These are phyloP conservation scores for Drosophila cognata DNA, from an alignment of 2,888 invertebrate species.

Conservation along the genomic window DNA sequence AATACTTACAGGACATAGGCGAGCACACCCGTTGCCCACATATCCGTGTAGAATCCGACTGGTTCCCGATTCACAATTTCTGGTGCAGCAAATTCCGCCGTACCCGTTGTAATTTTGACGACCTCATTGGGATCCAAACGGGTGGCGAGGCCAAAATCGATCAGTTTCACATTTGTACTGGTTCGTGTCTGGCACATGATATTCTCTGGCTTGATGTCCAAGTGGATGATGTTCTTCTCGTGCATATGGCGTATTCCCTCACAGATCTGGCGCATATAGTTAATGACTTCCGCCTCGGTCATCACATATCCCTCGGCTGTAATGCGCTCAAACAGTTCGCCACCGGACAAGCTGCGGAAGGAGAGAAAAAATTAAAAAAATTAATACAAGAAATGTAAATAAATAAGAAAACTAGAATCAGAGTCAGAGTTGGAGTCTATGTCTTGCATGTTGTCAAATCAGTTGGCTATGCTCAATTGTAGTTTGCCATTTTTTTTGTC, in stretches of 20 bases:
- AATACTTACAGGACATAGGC: slow-evolving; percentile 96
- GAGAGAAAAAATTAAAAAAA: background rate
- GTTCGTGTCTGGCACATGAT: slow-evolving; percentile 99
- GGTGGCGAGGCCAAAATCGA: slow-evolving; percentile 99
- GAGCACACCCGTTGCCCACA: slow-evolving; percentile 99
- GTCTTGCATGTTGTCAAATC: background rate
- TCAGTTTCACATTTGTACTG: slow-evolving; percentile 98
- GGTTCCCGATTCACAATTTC: slow-evolving; percentile 99
- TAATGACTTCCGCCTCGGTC: slow-evolving; percentile 99
- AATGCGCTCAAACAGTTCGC: slow-evolving; percentile 99
- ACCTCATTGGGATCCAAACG: slow-evolving; percentile 99
- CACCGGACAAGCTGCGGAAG: slow-evolving; percentile 94
- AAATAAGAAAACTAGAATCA: background rate
- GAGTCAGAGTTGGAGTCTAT: background rate
- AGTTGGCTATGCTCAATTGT: too few relatives aligned
- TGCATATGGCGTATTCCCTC: slow-evolving; percentile 99
- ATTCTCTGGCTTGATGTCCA: slow-evolving; percentile 99
- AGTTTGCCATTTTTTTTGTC: too few relatives aligned
- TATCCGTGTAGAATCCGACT: slow-evolving; percentile 99
- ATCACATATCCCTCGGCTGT: slow-evolving; percentile 99
- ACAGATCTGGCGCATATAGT: slow-evolving; percentile 99
- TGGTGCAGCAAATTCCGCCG: slow-evolving; percentile 99
- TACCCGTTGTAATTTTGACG: slow-evolving; percentile 99
- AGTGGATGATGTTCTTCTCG: slow-evolving; percentile 99
- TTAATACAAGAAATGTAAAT: background rate